These are phyloP conservation scores for Plectrocnemia conspersa DNA, from an alignment of 1,140 invertebrate genomes.

Conservation along the genomic window DNA sequence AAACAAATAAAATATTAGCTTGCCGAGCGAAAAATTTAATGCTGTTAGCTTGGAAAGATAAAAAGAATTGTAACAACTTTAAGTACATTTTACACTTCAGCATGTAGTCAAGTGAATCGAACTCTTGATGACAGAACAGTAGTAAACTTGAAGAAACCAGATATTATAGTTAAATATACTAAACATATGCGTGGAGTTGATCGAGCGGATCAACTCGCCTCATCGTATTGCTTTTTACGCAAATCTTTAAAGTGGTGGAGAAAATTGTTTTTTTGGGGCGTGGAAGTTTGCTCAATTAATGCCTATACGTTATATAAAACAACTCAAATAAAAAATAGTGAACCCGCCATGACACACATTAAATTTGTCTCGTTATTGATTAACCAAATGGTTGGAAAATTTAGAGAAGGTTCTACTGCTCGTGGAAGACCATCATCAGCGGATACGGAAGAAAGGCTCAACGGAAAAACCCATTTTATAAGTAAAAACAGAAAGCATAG, in stretches of 20 bases:
- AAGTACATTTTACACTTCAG: too few species aligned
- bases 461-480: slow-evolving; percentile 14
- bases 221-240: slow-evolving; percentile 15
- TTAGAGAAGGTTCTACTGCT: slow-evolving; percentile 6
- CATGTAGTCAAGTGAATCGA: too few species aligned
- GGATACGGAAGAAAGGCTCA: slow-evolving; percentile 12
- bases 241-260: slow-evolving; percentile 18
- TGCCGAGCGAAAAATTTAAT: too few species aligned
- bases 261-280: slow-evolving; percentile 13
- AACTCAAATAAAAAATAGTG: slow-evolving; percentile 4
- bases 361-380: slow-evolving; percentile 12
- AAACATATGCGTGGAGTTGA: too few species aligned
- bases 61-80: too few species aligned
- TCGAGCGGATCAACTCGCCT: slow-evolving; percentile 4
- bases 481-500: slow-evolving; percentile 6
- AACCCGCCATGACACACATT: slow-evolving; percentile 9
- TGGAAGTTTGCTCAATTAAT: slow-evolving; percentile 10
- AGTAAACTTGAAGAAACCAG: too few species aligned
- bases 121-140: too few species aligned
- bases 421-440: neutral
- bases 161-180: too few species aligned
- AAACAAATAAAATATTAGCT: slow-evolving; percentile 19
- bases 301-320: slow-evolving; percentile 18
- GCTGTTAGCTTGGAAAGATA: too few species aligned
- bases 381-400: slow-evolving; percentile 12